Conservation (phyloP, 2,888 invertebrate species). For the Phrixothrix hirtus region DNA sequence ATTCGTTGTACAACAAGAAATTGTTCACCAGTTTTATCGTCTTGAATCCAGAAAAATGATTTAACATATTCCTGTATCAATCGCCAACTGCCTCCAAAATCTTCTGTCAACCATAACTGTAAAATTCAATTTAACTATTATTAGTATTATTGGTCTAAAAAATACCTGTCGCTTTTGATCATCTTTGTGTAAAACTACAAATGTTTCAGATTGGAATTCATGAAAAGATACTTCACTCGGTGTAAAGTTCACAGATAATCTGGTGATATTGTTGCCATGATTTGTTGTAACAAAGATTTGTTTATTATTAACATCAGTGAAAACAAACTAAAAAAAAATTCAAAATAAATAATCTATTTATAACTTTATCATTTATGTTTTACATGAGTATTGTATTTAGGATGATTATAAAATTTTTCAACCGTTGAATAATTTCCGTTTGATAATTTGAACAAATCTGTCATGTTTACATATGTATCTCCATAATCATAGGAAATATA, state of each 20-base stretch:
- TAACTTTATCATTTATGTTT: no score
- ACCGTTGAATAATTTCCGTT: slow-evolving; percentile 67
- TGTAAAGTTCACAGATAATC: slow-evolving; percentile 68
- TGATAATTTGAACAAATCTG: slow-evolving; percentile 65
- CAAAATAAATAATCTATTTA: no score
- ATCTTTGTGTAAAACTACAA: slow-evolving; percentile 76
- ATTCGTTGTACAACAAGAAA: slow-evolving; percentile 71
- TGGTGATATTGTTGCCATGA: slow-evolving; percentile 69
- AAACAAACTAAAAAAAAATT: slow-evolving; percentile 81
- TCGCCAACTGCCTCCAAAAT: background rate
- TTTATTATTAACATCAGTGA: slow-evolving; percentile 78
- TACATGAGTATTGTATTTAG: slow-evolving; percentile 77
- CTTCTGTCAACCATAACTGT: slow-evolving; percentile 69
- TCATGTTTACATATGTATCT: slow-evolving; percentile 74
- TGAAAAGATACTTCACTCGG: slow-evolving; percentile 80
- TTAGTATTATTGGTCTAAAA: background rate
- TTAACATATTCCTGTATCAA: slow-evolving; percentile 60
- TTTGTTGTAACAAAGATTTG: slow-evolving; percentile 76
- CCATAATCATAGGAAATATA: slow-evolving; percentile 90
- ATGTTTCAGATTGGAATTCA: slow-evolving; percentile 69
- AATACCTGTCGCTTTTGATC: slow-evolving; percentile 55
- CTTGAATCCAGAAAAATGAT: slow-evolving; percentile 73
- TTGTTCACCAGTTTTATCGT: slow-evolving; percentile 46
- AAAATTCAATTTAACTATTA: slow-evolving; percentile 28
- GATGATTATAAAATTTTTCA: slow-evolving; percentile 85